phyloP scores from a whole-genome alignment of 2,113 vertebrate species.

The Osmerus eperlanus region DNA sequence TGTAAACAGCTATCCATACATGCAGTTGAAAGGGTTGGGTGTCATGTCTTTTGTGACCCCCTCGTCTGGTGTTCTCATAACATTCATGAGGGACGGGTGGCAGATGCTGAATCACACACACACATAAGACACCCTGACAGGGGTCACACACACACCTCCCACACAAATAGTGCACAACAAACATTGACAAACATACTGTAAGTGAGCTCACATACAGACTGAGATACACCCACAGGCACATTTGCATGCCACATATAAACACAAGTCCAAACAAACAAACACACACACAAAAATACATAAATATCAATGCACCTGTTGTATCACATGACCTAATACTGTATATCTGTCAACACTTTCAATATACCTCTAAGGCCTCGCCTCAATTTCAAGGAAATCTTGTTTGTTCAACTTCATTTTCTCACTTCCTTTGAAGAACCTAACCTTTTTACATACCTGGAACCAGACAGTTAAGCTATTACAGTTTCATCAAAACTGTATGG shows the following conservation, averaged over 20 bases:
- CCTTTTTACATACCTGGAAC: not conserved
- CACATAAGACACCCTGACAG: constrained; percentile 4
- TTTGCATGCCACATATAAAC: no score
- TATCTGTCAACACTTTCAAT: not conserved
- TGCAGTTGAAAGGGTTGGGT: not conserved
- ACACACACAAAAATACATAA: not conserved
- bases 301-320: constrained; percentile 37
- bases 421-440: not conserved
- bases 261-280: no score
- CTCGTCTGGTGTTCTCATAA: constrained; percentile 1
- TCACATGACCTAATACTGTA: constrained; percentile 20
- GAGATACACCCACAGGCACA: constrained; percentile 8
- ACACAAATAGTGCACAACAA: not conserved
- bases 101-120: constrained; percentile 38
- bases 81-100: constrained; percentile 29
- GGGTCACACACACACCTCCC: not conserved
- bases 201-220: constrained; percentile 18
- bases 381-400: constrained; percentile 1
- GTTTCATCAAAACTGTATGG: not conserved
- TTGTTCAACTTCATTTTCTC: no score
- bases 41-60: not conserved
- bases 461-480: not conserved
- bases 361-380: not conserved
- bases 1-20: not conserved
- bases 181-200: constrained; percentile 25